Conservation (phyloP, 2,113 vertebrate genomes). For the Eudyptes chrysolophus region DNA sequence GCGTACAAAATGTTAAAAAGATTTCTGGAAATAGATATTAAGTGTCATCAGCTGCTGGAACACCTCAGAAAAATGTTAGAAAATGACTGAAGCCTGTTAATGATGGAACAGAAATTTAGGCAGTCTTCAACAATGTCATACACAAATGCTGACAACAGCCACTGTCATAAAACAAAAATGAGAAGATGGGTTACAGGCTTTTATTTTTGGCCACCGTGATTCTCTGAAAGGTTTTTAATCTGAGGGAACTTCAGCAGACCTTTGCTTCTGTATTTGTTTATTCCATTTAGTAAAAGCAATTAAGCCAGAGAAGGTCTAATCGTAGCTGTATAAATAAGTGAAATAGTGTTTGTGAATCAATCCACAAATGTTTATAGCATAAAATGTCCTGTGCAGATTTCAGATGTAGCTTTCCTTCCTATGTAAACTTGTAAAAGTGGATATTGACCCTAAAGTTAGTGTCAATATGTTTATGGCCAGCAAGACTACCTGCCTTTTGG, state of each 20-base stretch:
- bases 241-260: neutral
- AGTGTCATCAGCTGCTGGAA: neutral
- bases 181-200: neutral
- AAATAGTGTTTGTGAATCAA: neutral
- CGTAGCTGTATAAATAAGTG: neutral
- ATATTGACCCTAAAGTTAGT: neutral
- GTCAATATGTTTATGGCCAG: neutral
- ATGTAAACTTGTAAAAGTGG: neutral
- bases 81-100: neutral
- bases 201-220: neutral
- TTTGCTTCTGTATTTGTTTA: neutral
- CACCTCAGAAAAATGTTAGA: neutral
- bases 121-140: neutral
- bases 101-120: neutral
- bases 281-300: neutral
- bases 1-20: neutral
- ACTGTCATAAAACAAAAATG: neutral
- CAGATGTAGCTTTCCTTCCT: neutral
- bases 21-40: neutral
- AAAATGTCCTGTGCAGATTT: neutral
- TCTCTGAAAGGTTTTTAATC: neutral
- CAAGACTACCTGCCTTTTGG: neutral
- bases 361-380: neutral
- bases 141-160: neutral
- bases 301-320: neutral